Evolutionary conservation across 2,113 vertebrate genomes (phyloP).

Genomic region (Thomomys bottae): DNA sequence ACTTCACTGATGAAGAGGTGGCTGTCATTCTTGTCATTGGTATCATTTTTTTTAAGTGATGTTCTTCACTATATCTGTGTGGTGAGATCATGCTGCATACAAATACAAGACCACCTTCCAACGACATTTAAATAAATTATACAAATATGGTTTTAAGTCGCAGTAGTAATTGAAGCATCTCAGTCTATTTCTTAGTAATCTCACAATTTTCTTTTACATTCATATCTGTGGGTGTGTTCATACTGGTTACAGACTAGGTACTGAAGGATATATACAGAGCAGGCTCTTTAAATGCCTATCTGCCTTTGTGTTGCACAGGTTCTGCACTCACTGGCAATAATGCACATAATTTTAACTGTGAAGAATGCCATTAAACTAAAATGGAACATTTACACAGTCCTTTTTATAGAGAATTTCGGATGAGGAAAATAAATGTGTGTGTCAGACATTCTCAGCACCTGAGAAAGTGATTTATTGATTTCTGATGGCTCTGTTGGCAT

Average conservation of each 20-base stretch:
- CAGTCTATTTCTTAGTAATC: constrained; percentile 24
- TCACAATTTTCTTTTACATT: constrained; percentile 17
- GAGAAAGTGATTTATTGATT: constrained; percentile 81
- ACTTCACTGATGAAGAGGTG: constrained; percentile 82
- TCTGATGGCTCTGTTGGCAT: constrained; percentile 79
- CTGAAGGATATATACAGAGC: constrained; percentile 3
- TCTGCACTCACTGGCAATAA: constrained; percentile 73
- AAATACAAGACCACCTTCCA: constrained; percentile 15
- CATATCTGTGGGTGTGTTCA: not conserved
- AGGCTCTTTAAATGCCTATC: constrained; percentile 70
- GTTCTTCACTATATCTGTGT: constrained; percentile 70
- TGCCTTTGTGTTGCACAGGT: constrained; percentile 71
- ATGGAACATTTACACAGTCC: constrained; percentile 76
- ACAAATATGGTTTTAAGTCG: constrained; percentile 72
- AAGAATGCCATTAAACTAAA: constrained; percentile 79
- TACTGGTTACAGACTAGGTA: constrained; percentile 35
- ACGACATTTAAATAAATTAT: constrained; percentile 69
- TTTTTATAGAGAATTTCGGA: constrained; percentile 73
- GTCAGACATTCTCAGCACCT: constrained; percentile 73
- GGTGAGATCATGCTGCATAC: constrained; percentile 16
- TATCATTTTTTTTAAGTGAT: constrained; percentile 83
- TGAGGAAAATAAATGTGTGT: constrained; percentile 76
- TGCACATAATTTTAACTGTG: constrained; percentile 77
- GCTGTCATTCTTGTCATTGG: constrained; percentile 83
- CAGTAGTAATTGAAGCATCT: constrained; percentile 66